Evolutionary conservation across 2,797 vertebrate genomes (phyloP), one percentile per base, ranked within the genome.

Genomic region (Astyanax mexicanus): DNA sequence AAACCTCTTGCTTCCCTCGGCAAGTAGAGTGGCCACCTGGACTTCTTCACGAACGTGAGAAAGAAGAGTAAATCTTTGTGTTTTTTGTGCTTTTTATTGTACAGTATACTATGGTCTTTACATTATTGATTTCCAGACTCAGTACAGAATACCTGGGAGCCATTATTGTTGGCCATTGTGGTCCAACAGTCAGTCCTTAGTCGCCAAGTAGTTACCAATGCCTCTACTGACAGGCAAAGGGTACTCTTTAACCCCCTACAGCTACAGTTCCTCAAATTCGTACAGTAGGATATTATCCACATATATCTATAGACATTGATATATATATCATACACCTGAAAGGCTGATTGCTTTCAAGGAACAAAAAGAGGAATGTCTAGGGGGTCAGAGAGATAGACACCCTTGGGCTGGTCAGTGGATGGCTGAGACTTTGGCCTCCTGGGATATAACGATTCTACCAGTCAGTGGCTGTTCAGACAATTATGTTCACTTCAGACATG

Each of bases 81-180:
- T 84, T 85, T 57, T 75, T 71, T n/a, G n/a, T n/a, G n/a, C 84
- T 81, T 80, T 78, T 69, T 85, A 80, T 89, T 84, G 80, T 87
- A 77, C 67, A 84, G 55, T 75, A 58, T 61, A 85, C 84, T 89
- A n/a, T n/a, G n/a, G 81, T 86, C 86, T 15, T 74, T 72, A 82
- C 80, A 88, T 84, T 80, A 65, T 89, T 83, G 55, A 86, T 81
- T 5, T 10, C 13, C 88, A 81, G 86, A 84, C 83, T 86, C 87
- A 78, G 83, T 51, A n/a, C n/a, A n/a, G n/a, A n/a, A n/a, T 89
- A 88, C 85, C 86, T 32, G n/a, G n/a, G n/a, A 55, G n/a, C n/a
- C n/a, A n/a, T 87, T 86, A 87, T 86, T 88, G 88, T 90, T 89
- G 82, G 87, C 87, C 78, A 85, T 77, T 86, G 85, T 85, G 60